A percentile compares a stretch with the other conserved stretches of the same genome.
Evolutionary conservation across 35 echinoderm and acorn worm genomes (phyloP).

Genomic region (Lytechinus pictus): DNA sequence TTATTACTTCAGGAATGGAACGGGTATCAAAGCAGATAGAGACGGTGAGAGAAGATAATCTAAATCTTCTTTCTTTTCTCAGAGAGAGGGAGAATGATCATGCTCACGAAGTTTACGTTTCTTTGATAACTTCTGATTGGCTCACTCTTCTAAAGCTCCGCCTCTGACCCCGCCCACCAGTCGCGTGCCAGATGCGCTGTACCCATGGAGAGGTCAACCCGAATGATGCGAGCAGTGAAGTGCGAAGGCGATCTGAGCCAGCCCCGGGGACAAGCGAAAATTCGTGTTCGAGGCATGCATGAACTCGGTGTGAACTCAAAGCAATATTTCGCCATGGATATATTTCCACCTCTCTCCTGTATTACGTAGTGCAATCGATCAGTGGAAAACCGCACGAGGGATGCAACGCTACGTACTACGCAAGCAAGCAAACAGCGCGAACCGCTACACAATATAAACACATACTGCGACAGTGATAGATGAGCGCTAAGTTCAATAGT

Average conservation of each 20-base stretch:
- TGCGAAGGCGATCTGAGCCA: slow-evolving; percentile 30
- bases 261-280: slow-evolving; percentile 30
- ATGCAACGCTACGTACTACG: slow-evolving; percentile 32
- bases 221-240: neutral
- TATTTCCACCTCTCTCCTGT: slow-evolving; percentile 4
- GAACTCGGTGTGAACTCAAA: slow-evolving; percentile 23
- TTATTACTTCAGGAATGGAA: neutral
- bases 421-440: slow-evolving; percentile 43
- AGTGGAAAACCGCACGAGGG: slow-evolving; percentile 4
- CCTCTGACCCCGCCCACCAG: slow-evolving; percentile 17
- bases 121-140: neutral
- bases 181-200: slow-evolving; percentile 26
- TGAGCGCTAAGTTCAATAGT: slow-evolving; percentile 39
- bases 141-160: neutral
- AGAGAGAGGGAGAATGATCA: neutral
- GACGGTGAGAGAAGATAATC: neutral
- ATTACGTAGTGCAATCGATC: slow-evolving; percentile 26
- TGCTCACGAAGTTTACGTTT: slow-evolving; percentile 1
- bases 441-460: slow-evolving; percentile 43
- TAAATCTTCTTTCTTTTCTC: neutral
- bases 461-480: slow-evolving; percentile 48
- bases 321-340: slow-evolving; percentile 32
- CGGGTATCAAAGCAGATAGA: neutral
- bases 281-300: slow-evolving; percentile 24
- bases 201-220: slow-evolving; percentile 24